Conservation (phyloP, 2,888 invertebrate species). For the Phengaris arion region DNA sequence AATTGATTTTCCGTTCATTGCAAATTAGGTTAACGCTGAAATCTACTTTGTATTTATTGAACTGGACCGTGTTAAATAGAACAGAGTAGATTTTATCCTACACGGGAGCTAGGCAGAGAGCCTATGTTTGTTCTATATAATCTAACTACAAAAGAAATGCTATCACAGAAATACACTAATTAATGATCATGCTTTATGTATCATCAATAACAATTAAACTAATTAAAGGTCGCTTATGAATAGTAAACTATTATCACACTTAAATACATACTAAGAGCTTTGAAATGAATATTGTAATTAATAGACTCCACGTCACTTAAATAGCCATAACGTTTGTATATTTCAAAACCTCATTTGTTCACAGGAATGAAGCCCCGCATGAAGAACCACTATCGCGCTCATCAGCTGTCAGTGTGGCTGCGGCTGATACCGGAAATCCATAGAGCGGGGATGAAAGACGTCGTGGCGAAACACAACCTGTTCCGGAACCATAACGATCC, state of each 20-base stretch:
- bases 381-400: slow-evolving; percentile 97
- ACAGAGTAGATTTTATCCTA: not conserved
- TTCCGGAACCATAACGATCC: slow-evolving; percentile 94
- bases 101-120: too few relatives aligned
- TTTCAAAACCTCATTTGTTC: slow-evolving; percentile 40
- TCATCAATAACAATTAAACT: not conserved
- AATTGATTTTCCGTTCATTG: slow-evolving; percentile 20
- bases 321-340: not conserved
- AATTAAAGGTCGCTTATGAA: not conserved
- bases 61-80: not conserved
- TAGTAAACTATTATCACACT: not conserved
- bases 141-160: too few relatives aligned
- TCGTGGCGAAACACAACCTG: slow-evolving; percentile 92
- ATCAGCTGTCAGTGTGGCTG: slow-evolving; percentile 96
- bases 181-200: not conserved
- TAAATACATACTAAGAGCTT: too few relatives aligned
- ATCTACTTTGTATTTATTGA: slow-evolving; percentile 20
- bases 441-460: slow-evolving; percentile 93
- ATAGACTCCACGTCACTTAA: not conserved
- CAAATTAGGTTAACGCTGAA: slow-evolving; percentile 21
- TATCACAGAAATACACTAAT: too few relatives aligned
- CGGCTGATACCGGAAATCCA: slow-evolving; percentile 95
- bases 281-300: not conserved
- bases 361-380: slow-evolving; percentile 95
- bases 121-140: too few relatives aligned